A percentile compares a stretch with the other conserved stretches of the same genome.
phyloP scores from a whole-genome alignment of 2,797 vertebrate species.

The Hipposideros larvatus region DNA sequence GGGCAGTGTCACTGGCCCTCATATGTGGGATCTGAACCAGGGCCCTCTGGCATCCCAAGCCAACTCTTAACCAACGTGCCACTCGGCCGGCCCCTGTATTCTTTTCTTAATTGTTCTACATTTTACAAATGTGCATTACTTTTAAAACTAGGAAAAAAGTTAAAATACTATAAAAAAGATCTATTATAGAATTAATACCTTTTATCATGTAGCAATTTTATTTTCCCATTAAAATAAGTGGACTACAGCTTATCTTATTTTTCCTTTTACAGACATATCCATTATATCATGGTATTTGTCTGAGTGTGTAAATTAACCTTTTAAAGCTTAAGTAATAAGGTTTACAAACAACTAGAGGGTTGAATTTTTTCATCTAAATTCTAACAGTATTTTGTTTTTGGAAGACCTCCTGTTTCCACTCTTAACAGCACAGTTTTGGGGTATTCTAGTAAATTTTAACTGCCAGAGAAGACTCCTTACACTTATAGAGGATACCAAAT shows the following conservation, averaged over 20 bases:
- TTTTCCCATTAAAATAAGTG: conserved; percentile 35
- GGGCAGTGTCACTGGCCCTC: no score
- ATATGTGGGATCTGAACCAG: no score
- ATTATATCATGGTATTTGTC: not conserved
- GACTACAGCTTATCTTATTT: not conserved
- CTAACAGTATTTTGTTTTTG: not conserved
- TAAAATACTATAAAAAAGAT: not conserved
- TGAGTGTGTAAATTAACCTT: not conserved
- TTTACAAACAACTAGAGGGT: conserved; percentile 3
- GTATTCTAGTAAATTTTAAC: not conserved
- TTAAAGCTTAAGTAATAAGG: conserved; percentile 36
- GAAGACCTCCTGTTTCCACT: not conserved
- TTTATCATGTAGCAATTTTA: conserved; percentile 14
- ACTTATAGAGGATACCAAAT: not conserved
- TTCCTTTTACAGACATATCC: conserved; percentile 4
- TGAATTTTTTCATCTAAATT: not conserved
- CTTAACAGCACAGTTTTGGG: not conserved
- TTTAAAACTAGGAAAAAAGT: conserved; percentile 14
- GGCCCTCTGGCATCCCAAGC: no score
- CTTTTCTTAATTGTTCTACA: not conserved
- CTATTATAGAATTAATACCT: not conserved
- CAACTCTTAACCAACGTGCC: no score
- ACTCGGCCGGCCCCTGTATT: no score
- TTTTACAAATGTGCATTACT: not conserved
- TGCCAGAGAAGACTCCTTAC: not conserved